phyloP scores from a whole-genome alignment of 2,113 vertebrate species.

The Syngnathus typhle region DNA sequence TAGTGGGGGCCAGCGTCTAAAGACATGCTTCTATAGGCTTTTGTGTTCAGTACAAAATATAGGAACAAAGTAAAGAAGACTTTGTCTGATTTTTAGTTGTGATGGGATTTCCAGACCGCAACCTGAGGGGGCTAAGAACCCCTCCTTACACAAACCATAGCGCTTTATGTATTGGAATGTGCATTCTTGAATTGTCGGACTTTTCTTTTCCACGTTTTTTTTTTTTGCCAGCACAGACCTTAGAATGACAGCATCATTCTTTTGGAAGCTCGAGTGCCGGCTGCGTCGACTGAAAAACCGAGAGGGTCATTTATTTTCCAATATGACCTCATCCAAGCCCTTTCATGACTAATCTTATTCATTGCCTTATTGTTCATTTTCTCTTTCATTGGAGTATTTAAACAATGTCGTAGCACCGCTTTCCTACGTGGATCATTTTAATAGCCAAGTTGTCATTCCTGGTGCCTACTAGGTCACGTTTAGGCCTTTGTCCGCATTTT shows the following conservation, averaged over 20 bases:
- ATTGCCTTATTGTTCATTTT: slow-evolving; percentile 42
- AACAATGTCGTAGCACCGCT: slow-evolving; percentile 19
- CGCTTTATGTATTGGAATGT: slow-evolving; percentile 42
- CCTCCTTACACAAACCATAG: slow-evolving; percentile 51
- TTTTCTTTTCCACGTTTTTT: slow-evolving; percentile 38
- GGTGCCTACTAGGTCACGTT: slow-evolving; percentile 2
- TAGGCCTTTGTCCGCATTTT: slow-evolving; percentile 16
- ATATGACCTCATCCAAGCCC: slow-evolving; percentile 35
- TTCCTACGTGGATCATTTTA: slow-evolving; percentile 3
- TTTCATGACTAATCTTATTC: slow-evolving; percentile 44
- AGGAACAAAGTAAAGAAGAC: slow-evolving; percentile 44
- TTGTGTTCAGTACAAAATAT: slow-evolving; percentile 48
- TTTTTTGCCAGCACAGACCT: slow-evolving; percentile 26
- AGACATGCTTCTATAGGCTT: slow-evolving; percentile 39
- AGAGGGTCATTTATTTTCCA: slow-evolving; percentile 48
- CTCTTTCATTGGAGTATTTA: slow-evolving; percentile 28
- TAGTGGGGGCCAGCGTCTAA: slow-evolving; percentile 37
- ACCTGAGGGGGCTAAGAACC: slow-evolving; percentile 56
- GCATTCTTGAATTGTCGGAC: slow-evolving; percentile 38
- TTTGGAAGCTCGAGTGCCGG: slow-evolving; percentile 16
- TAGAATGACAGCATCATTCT: slow-evolving; percentile 16
- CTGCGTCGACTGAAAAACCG: slow-evolving; percentile 39
- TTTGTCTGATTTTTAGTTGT: slow-evolving; percentile 41
- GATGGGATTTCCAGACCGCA: slow-evolving; percentile 45
- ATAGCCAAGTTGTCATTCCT: slow-evolving; percentile 18